Evolutionary conservation across 2,797 vertebrate species (phyloP).

Genomic region (Pygocentrus nattereri): DNA sequence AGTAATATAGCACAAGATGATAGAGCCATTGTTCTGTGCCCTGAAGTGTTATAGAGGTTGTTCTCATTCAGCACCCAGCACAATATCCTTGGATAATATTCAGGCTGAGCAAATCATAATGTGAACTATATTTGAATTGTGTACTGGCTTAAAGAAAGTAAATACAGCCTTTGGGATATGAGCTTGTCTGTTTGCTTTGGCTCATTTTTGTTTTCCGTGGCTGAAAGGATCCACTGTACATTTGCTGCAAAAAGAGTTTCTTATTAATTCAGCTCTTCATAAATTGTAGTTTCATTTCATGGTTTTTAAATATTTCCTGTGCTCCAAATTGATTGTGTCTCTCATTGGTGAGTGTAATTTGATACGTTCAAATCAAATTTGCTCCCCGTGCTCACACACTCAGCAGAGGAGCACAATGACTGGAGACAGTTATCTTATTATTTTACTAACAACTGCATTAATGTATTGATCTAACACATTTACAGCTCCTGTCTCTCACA

Average conservation of each 20-base stretch:
- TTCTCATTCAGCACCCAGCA: conserved; percentile 34
- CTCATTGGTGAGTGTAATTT: conserved; percentile 43
- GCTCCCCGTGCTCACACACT: conserved; percentile 32
- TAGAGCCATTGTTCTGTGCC: conserved; percentile 34
- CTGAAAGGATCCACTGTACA: conserved; percentile 23
- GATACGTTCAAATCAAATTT: conserved; percentile 44
- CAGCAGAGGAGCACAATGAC: conserved; percentile 17
- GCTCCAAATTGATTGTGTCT: conserved; percentile 48
- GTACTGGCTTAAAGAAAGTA: conserved; percentile 40
- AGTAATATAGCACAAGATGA: conserved; percentile 35
- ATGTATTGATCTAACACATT: conserved; percentile 32
- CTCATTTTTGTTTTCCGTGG: conserved; percentile 19
- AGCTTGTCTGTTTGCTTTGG: conserved; percentile 37
- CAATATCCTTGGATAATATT: conserved; percentile 31
- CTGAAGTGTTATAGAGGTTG: conserved; percentile 38
- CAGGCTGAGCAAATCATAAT: conserved; percentile 19
- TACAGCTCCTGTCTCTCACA: not conserved
- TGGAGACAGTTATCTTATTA: conserved; percentile 46
- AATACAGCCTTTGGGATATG: conserved; percentile 49
- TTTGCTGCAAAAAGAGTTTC: conserved; percentile 32
- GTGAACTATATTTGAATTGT: conserved; percentile 34
- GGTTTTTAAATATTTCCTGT: conserved; percentile 54
- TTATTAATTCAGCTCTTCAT: conserved; percentile 35
- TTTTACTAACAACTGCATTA: conserved; percentile 43
- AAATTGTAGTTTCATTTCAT: conserved; percentile 53